Conservation (phyloP, 23 tunicate genomes). For the Aplidium turbinatum region DNA sequence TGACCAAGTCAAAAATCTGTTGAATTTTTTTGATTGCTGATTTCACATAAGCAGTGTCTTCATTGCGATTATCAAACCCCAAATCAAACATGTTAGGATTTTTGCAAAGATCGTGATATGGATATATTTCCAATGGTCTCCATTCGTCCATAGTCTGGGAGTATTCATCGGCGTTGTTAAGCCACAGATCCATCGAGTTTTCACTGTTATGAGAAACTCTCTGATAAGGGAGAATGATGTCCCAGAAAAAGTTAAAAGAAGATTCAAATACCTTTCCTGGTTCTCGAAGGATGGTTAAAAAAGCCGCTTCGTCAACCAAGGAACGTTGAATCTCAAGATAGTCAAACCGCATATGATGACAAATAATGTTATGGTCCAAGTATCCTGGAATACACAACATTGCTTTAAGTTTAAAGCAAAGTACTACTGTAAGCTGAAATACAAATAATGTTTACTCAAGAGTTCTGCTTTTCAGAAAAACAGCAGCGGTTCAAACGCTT, state of each 20-base stretch:
- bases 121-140: background rate
- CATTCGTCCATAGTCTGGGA: background rate
- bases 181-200: constrained; percentile 45
- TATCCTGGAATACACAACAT: no score
- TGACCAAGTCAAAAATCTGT: constrained; percentile 35
- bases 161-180: constrained; percentile 30
- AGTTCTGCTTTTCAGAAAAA: no score
- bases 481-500: no score
- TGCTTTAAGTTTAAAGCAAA: no score
- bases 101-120: constrained; percentile 26
- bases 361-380: constrained; percentile 28
- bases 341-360: constrained; percentile 67
- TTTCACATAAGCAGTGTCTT: constrained; percentile 9
- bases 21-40: constrained; percentile 18
- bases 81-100: constrained; percentile 44
- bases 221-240: constrained; percentile 31
- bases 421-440: no score
- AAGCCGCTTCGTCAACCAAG: constrained; percentile 43
- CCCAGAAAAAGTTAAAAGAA: constrained; percentile 47
- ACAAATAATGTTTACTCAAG: no score
- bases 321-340: constrained; percentile 8
- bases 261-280: constrained; percentile 61
- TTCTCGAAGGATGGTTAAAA: constrained; percentile 54
- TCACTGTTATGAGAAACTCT: constrained; percentile 15
- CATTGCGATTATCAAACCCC: constrained; percentile 30